phyloP scores from a whole-genome alignment of 2,888 invertebrate genomes.

The Eristalis arbustorum region DNA sequence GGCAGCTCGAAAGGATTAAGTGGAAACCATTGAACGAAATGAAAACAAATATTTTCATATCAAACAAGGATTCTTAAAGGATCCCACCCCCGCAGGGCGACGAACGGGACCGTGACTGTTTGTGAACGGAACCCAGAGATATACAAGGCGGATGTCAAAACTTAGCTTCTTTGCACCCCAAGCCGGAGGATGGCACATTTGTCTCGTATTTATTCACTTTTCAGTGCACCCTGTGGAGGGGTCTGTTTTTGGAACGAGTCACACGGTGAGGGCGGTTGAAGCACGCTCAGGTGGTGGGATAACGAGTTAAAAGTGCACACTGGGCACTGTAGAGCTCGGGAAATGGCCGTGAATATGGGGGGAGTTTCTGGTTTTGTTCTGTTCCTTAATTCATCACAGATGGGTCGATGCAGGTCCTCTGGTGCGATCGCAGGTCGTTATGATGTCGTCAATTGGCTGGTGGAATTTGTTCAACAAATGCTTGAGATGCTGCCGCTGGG shows the following conservation, averaged over 20 bases:
- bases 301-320: background rate
- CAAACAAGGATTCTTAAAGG: slow-evolving; percentile 18
- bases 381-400: background rate
- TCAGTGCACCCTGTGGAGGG: background rate
- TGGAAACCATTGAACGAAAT: slow-evolving; percentile 52
- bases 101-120: background rate
- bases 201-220: background rate
- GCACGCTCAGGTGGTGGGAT: background rate
- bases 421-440: too few relatives aligned
- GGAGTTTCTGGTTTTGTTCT: background rate
- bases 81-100: background rate
- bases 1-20: slow-evolving; percentile 47
- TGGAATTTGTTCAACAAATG: too few relatives aligned
- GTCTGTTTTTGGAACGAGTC: background rate
- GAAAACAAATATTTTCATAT: slow-evolving; percentile 55
- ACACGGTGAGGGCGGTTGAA: background rate
- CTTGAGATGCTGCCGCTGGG: too few relatives aligned
- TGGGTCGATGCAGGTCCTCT: background rate
- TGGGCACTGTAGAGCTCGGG: background rate
- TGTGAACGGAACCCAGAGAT: slow-evolving; percentile 22
- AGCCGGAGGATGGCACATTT: background rate
- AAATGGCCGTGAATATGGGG: background rate
- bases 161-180: background rate
- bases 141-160: slow-evolving; percentile 16
- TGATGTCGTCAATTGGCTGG: too few relatives aligned